Evolutionary conservation across 2,797 vertebrate species (phyloP).

Genomic region (Cynopterus sphinx): DNA sequence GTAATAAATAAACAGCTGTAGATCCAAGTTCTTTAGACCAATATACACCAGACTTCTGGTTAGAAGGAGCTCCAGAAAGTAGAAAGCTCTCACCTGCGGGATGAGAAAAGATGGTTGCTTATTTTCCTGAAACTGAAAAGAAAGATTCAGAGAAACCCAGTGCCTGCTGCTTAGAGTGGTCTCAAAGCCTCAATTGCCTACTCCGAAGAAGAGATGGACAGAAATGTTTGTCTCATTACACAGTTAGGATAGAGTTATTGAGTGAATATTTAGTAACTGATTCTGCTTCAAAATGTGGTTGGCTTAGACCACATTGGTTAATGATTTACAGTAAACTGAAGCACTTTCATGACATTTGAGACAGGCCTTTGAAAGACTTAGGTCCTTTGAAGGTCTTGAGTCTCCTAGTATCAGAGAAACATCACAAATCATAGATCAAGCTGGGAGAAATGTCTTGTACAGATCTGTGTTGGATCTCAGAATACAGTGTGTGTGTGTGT

Average conservation of each 20-base stretch:
- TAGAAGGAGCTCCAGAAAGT: background rate
- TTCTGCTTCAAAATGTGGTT: background rate
- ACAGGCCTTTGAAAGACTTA: background rate
- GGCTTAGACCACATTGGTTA: background rate
- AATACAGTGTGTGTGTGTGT: background rate
- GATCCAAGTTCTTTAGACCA: background rate
- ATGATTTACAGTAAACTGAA: background rate
- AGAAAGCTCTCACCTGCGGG: background rate
- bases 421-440: background rate
- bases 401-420: background rate
- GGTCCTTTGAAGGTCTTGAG: background rate
- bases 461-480: background rate
- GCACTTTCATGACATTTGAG: background rate
- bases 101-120: background rate
- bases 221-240: background rate
- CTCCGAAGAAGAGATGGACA: background rate
- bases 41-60: background rate
- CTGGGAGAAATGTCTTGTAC: background rate
- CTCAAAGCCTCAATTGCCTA: background rate
- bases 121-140: background rate
- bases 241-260: background rate
- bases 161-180: background rate
- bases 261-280: background rate
- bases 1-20: background rate
- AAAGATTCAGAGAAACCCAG: background rate